phyloP scores from a whole-genome alignment of 2,113 vertebrate genomes.

The Bos taurus region DNA sequence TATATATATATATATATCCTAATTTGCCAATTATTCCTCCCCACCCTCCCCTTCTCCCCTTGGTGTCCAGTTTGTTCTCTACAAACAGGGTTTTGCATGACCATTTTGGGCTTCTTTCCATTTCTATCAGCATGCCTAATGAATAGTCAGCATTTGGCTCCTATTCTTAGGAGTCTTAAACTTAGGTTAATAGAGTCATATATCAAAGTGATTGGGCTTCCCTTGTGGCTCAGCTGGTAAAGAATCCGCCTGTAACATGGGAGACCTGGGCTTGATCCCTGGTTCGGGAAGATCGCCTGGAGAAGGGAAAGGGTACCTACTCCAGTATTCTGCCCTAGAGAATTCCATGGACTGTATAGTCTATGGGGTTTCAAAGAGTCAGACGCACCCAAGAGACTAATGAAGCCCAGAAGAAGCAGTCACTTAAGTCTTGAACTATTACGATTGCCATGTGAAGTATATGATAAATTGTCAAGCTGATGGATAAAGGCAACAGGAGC shows the following conservation, averaged over 20 bases:
- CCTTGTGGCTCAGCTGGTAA: background rate
- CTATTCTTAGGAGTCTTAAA: background rate
- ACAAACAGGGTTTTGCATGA: background rate
- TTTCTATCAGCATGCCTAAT: background rate
- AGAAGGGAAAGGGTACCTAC: background rate
- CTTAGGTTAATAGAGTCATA: background rate
- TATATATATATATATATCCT: too few species aligned
- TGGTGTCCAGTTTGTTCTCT: background rate
- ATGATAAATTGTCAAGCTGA: background rate
- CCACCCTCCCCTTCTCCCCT: background rate
- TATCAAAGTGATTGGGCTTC: background rate
- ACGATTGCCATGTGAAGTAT: background rate
- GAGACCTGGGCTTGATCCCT: background rate
- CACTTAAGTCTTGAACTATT: background rate
- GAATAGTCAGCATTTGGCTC: background rate
- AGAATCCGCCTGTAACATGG: background rate
- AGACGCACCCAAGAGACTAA: background rate
- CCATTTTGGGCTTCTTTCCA: background rate
- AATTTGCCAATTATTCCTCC: background rate
- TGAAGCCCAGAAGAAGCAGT: background rate
- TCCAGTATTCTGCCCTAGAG: background rate
- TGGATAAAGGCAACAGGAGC: background rate
- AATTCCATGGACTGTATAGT: background rate
- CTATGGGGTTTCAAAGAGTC: background rate
- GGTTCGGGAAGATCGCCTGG: background rate